Conservation (phyloP, 92 coral and sea anemone species). For the Porites evermanni region DNA sequence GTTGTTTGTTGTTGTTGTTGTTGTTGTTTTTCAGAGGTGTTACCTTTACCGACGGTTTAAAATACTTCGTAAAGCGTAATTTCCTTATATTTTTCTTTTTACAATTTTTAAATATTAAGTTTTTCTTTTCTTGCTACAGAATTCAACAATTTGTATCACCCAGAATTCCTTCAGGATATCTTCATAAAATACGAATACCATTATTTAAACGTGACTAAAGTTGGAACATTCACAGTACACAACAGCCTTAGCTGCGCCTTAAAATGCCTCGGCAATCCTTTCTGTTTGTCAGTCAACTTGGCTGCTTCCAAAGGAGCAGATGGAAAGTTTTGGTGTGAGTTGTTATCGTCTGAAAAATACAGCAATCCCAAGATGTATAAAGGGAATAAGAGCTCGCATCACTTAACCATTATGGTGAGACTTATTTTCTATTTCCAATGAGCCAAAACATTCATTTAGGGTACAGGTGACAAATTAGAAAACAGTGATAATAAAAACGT, state of each 20-base stretch:
- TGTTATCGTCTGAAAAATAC: not conserved
- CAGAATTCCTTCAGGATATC: not conserved
- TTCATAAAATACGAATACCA: not conserved
- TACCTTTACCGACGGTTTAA: too few relatives aligned
- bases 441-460: too few relatives aligned
- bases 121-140: not conserved
- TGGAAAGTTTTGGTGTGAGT: slow-evolving; percentile 2
- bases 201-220: slow-evolving; percentile 6
- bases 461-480: too few relatives aligned
- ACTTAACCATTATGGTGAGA: not conserved
- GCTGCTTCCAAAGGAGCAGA: not conserved
- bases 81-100: too few relatives aligned
- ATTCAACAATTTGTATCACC: not conserved
- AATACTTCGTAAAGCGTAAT: too few relatives aligned
- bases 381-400: not conserved
- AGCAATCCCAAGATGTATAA: not conserved
- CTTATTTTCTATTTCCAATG: too few relatives aligned
- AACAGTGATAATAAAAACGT: too few relatives aligned
- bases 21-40: too few relatives aligned
- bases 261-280: not conserved
- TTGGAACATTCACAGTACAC: not conserved
- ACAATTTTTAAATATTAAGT: too few relatives aligned
- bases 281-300: not conserved
- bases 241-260: not conserved
- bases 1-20: too few relatives aligned